Evolutionary conservation across 2,888 invertebrate species (phyloP), one percentile per base, ranked within the genome.

Genomic region (Hirtodrosophila trivittata): DNA sequence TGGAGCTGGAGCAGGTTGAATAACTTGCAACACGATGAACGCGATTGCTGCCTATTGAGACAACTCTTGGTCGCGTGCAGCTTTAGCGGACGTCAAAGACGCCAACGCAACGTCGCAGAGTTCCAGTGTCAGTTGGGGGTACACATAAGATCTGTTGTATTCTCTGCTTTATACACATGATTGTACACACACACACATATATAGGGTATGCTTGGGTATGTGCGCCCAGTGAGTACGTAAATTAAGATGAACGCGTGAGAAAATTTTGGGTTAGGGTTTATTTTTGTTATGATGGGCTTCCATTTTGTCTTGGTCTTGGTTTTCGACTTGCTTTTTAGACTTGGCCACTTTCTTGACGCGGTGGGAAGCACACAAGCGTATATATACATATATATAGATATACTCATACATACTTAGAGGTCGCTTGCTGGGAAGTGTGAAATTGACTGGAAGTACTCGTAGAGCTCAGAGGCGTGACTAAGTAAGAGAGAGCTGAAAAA

Each of bases 211-310:
- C 14, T 8, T 41, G 4, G 35, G 58, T 39, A 46, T 43, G 49
- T 63, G 60, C 30, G 54, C 56, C 59, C 64, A 77, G 45, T 47
- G 60, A 62, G 77, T 64, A 69, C 74, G 66, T 84, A 77, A 85
- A 75, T 75, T 60, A 66, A 82, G 83, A 77, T 86, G 81, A 83
- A 73, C 75, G 80, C 86, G 84, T 84, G 87, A 81, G 84, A 87
- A 83, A 77, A 69, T 81, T 66, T 82, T 69, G 45, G 63, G 50
- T 46, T 68, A 56, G 60, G 62, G 64, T 45, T 59, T 52, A 55
- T 47, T 76, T 47, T 66, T 78, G 62, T 68, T 83, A 67, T 67
- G 77, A 73, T 49, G 43, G 57, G 57, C 51, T 66, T 58, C 35
- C 67, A 63, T 59, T 21, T 63, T 60, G 62, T 38, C 39, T 41